Conservation (phyloP, 2,113 vertebrate species). For the Heterochromis multidens region DNA sequence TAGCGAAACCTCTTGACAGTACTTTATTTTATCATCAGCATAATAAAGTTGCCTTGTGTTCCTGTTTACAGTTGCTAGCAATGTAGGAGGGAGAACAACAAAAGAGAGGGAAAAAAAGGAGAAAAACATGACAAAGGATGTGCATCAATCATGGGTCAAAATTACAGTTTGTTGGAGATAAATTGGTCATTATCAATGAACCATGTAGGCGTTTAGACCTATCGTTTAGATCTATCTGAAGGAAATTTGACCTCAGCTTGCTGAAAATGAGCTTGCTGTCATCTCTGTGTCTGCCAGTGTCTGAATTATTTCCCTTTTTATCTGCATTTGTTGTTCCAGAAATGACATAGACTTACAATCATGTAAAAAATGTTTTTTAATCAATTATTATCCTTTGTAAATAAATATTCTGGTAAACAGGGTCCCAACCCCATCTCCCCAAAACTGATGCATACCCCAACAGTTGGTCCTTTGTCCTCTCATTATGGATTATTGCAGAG, state of each 20-base stretch:
- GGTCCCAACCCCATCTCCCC: not conserved
- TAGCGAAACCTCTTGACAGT: constrained; percentile 29
- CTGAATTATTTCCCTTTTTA: not conserved
- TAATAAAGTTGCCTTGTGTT: not conserved
- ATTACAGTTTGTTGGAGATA: not conserved
- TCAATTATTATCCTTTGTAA: not conserved
- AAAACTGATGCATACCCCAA: not conserved
- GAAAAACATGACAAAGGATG: not conserved
- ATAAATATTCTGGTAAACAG: not conserved
- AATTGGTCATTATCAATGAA: not conserved
- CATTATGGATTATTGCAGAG: constrained; percentile 66
- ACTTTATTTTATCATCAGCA: constrained; percentile 18
- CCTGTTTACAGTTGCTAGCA: not conserved
- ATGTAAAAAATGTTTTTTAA: not conserved
- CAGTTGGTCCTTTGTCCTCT: constrained; percentile 62
- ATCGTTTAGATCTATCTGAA: not conserved
- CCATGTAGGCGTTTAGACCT: not conserved
- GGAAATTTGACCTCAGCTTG: not conserved
- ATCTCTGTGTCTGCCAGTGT: not conserved
- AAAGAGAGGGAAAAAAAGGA: not conserved
- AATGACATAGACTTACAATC: not conserved
- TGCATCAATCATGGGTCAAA: not conserved
- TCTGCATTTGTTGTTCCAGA: not conserved
- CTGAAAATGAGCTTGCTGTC: not conserved
- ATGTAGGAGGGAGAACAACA: not conserved